phyloP scores from a whole-genome alignment of 1,140 invertebrate species.

The Penaeus vannamei region DNA sequence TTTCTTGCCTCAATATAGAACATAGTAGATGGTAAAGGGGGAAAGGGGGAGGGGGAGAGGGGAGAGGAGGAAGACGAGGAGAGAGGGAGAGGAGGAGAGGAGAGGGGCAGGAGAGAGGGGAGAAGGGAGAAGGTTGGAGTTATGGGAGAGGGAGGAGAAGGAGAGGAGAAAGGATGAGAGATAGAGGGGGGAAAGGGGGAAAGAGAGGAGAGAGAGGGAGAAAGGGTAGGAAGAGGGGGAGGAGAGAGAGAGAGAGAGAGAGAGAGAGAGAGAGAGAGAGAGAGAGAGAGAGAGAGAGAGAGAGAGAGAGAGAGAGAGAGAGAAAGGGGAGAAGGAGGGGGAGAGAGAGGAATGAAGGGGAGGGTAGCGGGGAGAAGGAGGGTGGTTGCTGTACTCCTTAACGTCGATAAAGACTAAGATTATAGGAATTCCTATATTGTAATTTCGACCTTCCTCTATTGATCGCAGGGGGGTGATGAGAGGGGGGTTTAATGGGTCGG shows the following conservation, averaged over 20 bases:
- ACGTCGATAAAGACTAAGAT: no score
- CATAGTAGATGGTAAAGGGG: no score
- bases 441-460: no score
- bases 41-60: background rate
- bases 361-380: no score
- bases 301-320: background rate
- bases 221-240: background rate
- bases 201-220: background rate
- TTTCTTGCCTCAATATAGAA: no score
- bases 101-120: no score
- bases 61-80: background rate
- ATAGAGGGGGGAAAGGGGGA: no score
- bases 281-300: background rate
- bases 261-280: background rate
- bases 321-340: background rate
- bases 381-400: background rate
- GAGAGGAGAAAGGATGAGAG: background rate
- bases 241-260: background rate
- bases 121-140: background rate
- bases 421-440: no score
- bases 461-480: no score
- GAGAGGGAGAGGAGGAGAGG: background rate
- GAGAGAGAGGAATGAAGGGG: background rate
- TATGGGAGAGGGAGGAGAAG: background rate
- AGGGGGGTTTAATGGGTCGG: no score